phyloP scores from a whole-genome alignment of 1,140 invertebrate species.

The Meteorus sp. region DNA sequence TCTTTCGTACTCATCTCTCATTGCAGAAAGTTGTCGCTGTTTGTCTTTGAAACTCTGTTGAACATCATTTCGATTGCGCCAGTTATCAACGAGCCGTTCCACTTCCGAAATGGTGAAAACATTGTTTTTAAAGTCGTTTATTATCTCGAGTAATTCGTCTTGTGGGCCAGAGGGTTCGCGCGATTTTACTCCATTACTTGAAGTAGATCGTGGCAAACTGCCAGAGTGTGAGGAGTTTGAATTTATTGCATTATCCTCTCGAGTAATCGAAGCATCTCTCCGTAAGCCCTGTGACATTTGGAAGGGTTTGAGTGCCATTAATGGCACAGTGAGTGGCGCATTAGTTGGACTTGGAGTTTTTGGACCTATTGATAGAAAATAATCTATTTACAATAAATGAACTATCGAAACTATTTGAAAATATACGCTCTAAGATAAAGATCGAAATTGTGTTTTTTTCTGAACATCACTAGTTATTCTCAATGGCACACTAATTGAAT shows the following conservation, averaged over 20 bases:
- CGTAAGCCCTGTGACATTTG: not conserved
- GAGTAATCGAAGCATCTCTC: conserved; percentile 23
- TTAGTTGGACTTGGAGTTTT: conserved; percentile 18
- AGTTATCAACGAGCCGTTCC: conserved; percentile 80
- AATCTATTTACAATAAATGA: conserved; percentile 4
- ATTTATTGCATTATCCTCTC: conserved; percentile 38
- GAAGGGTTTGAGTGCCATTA: conserved; percentile 24
- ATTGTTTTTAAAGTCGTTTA: conserved; percentile 88
- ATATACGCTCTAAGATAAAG: no score
- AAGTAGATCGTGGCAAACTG: conserved; percentile 28
- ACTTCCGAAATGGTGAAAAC: conserved; percentile 82
- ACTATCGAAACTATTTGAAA: no score
- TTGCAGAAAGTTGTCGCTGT: conserved; percentile 76
- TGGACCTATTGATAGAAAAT: conserved; percentile 17
- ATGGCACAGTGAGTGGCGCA: conserved; percentile 10
- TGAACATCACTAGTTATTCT: no score
- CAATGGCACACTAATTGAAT: no score
- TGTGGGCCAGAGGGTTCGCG: conserved; percentile 57
- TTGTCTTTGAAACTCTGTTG: conserved; percentile 84
- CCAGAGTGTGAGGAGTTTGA: conserved; percentile 29
- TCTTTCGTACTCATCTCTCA: conserved; percentile 78
- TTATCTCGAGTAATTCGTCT: conserved; percentile 82
- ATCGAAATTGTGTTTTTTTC: no score
- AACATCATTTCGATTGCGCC: conserved; percentile 82
- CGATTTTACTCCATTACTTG: conserved; percentile 37